Conservation (phyloP, 2,888 invertebrate genomes). For the Antheraea yamamai region DNA sequence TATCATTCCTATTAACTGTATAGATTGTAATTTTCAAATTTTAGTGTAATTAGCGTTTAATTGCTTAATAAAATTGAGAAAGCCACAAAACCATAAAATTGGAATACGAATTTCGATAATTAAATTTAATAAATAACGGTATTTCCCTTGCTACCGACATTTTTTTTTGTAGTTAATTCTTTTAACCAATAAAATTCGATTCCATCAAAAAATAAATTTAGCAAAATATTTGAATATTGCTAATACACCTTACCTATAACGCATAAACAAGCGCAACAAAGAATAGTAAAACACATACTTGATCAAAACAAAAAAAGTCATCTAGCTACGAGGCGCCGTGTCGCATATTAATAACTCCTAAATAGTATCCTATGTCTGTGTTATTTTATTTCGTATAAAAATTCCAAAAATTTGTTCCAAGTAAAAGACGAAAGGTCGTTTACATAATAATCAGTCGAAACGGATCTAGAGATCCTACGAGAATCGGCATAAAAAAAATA, state of each 20-base stretch:
- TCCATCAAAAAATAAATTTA: too few species aligned
- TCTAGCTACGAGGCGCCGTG: neutral
- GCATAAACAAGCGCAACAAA: neutral
- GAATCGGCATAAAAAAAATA: neutral
- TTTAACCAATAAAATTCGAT: too few species aligned
- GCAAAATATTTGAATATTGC: too few species aligned
- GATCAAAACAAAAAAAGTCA: neutral
- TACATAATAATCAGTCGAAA: neutral
- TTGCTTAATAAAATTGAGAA: too few species aligned
- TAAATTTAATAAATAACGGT: too few species aligned
- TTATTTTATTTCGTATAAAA: neutral
- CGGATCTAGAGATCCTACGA: conserved; percentile 8
- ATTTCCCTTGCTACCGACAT: too few species aligned
- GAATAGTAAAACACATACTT: neutral
- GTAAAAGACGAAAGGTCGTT: conserved; percentile 6
- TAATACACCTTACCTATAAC: neutral
- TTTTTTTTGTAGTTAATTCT: too few species aligned
- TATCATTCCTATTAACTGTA: too few species aligned
- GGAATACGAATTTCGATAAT: too few species aligned
- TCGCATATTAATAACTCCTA: neutral
- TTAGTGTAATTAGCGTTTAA: too few species aligned
- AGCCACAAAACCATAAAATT: too few species aligned
- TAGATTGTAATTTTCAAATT: too few species aligned
- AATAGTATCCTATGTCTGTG: neutral
- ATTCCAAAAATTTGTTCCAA: neutral